Evolutionary conservation across 2,113 vertebrate genomes (phyloP).

Genomic region (Chaetorhynchus papuensis): DNA sequence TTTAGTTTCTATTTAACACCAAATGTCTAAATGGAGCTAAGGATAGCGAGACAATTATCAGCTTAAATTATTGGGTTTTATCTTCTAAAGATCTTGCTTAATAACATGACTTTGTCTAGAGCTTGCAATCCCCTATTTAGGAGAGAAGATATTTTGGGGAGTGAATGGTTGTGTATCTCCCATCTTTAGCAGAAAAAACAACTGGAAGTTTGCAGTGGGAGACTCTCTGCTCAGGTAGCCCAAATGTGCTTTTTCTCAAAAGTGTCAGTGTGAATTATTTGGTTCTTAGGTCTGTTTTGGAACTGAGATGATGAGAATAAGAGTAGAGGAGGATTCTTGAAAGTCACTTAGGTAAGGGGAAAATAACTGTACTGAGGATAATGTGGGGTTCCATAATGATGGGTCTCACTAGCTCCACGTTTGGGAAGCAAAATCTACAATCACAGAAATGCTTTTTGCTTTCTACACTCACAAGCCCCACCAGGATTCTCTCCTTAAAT

Average conservation of each 20-base stretch:
- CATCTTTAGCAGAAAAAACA: neutral
- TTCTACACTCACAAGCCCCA: neutral
- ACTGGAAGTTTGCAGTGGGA: neutral
- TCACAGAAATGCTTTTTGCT: neutral
- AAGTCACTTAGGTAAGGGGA: neutral
- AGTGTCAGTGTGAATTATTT: neutral
- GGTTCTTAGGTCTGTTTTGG: neutral
- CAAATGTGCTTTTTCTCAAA: neutral
- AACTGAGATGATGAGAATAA: neutral
- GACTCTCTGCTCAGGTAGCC: neutral
- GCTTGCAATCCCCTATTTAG: neutral
- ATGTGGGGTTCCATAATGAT: neutral
- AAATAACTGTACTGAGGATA: neutral
- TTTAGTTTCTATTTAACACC: slow-evolving; percentile 18
- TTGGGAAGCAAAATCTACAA: neutral
- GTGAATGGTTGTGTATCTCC: neutral
- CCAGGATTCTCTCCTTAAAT: neutral
- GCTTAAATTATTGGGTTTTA: slow-evolving; percentile 36
- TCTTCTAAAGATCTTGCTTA: slow-evolving; percentile 6
- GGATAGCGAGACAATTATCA: slow-evolving; percentile 31
- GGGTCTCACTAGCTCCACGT: neutral
- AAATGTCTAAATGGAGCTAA: slow-evolving; percentile 37
- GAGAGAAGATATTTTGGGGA: neutral
- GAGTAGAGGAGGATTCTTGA: neutral
- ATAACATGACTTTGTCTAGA: neutral